Evolutionary conservation across 2,797 vertebrate genomes (phyloP).

Genomic region (Schizothorax lantsangensis): DNA sequence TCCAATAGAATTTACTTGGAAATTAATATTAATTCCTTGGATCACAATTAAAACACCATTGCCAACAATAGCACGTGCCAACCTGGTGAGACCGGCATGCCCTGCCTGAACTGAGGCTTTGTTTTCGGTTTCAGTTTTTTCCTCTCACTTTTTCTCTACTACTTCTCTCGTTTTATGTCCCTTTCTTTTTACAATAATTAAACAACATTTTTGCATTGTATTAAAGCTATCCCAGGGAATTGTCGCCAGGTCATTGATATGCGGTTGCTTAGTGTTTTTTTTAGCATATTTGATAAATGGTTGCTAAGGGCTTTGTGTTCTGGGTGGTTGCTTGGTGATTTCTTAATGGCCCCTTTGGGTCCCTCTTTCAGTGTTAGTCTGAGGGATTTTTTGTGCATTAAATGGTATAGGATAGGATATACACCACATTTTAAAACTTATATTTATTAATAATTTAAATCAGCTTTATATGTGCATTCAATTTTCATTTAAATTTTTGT

Average conservation of each 20-base stretch:
- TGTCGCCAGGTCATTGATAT: not conserved
- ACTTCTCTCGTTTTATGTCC: not conserved
- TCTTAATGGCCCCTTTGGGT: conserved; percentile 10
- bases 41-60: conserved; percentile 10
- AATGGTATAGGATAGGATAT: not conserved
- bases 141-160: not conserved
- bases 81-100: not conserved
- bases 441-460: not conserved
- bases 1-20: conserved; percentile 41
- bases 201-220: not conserved
- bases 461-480: not conserved
- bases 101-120: not conserved
- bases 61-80: not conserved
- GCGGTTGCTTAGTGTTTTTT: not conserved
- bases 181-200: not conserved
- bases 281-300: conserved; percentile 5
- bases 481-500: not conserved
- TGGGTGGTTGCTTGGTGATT: not conserved
- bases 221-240: not conserved
- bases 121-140: not conserved
- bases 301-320: not conserved
- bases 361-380: not conserved
- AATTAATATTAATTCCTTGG: conserved; percentile 31
- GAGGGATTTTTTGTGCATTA: not conserved
- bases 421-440: not conserved